Percentiles rank a stretch among this genome's conserved stretches.
Evolutionary conservation across 2,797 vertebrate genomes (phyloP).

Genomic region (Xiphorhynchus erythropygius): DNA sequence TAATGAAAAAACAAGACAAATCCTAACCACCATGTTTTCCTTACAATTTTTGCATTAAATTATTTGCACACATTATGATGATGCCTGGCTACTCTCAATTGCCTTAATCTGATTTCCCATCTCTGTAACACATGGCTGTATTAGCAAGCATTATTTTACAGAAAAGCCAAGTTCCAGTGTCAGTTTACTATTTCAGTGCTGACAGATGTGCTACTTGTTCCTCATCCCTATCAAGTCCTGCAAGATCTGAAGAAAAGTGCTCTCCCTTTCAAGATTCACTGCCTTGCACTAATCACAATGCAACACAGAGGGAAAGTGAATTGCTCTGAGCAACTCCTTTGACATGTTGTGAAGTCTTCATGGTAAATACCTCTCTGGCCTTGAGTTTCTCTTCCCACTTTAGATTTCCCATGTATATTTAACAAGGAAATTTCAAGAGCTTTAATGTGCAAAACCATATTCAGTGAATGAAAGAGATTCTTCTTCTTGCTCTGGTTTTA

Average conservation of each 20-base stretch:
- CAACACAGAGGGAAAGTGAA: rapidly evolving
- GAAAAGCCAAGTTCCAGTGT: neutral
- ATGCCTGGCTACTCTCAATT: neutral
- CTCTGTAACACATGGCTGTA: neutral
- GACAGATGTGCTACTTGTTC: neutral
- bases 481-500: neutral
- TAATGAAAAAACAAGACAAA: neutral
- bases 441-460: neutral
- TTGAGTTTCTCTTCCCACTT: neutral
- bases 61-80: rapidly evolving
- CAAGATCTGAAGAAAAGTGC: neutral
- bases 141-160: neutral
- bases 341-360: neutral
- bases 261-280: neutral
- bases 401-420: neutral
- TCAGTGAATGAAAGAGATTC: neutral
- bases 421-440: neutral
- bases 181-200: neutral
- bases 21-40: neutral
- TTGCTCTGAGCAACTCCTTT: neutral
- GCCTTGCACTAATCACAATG: neutral
- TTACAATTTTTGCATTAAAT: neutral
- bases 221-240: neutral
- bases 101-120: neutral
- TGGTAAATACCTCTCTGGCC: neutral